These are phyloP conservation scores for Alentia gelatinosa DNA, from an alignment of 2,888 invertebrate species.

Conservation along the genomic window DNA sequence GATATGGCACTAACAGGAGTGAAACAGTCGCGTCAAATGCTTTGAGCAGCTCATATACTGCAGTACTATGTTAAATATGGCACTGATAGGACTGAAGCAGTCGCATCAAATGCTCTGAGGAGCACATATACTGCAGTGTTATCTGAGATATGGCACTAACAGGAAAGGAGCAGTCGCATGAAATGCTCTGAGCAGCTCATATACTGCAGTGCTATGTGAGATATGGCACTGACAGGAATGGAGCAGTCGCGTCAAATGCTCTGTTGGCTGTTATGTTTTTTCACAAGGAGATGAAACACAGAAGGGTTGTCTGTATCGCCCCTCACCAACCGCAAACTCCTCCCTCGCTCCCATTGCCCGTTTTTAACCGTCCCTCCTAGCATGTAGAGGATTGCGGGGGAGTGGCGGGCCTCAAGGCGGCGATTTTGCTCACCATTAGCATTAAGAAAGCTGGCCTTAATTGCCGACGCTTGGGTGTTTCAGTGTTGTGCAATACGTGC, in stretches of 20 bases:
- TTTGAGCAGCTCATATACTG: no score
- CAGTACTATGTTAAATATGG: no score
- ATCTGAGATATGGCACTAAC: no score
- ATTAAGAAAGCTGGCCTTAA: conserved; percentile 31
- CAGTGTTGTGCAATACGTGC: conserved; percentile 41
- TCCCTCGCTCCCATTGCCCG: not conserved
- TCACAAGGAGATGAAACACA: conserved; percentile 8
- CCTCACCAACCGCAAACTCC: no score
- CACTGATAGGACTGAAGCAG: no score
- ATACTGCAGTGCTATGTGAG: not conserved
- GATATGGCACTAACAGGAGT: no score
- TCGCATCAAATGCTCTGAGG: no score
- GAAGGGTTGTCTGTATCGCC: not conserved
- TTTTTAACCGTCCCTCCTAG: not conserved
- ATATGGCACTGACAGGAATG: not conserved
- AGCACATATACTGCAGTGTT: no score
- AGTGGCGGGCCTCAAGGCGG: not conserved
- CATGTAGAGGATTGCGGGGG: not conserved
- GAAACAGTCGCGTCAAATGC: no score
- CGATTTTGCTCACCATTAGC: conserved; percentile 12
- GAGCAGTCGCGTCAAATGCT: conserved; percentile 3
- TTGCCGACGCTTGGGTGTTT: not conserved
- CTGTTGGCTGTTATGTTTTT: no score
- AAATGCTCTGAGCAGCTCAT: no score
- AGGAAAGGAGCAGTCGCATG: no score